Evolutionary conservation across 2,888 invertebrate genomes (phyloP).

Genomic region (Luperina testacea): DNA sequence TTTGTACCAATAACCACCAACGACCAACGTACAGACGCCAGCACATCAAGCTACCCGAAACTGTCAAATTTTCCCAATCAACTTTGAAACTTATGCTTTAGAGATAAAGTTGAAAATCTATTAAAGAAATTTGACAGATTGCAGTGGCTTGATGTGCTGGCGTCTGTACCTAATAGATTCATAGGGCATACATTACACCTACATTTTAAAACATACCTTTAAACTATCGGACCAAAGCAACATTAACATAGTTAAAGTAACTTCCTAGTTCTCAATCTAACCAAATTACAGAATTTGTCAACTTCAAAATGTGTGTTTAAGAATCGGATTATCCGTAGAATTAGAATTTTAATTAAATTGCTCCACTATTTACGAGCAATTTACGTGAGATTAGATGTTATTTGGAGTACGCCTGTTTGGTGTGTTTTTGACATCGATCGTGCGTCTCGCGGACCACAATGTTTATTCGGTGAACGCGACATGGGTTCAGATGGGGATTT

Average conservation of each 20-base stretch:
- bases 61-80: too few relatives aligned
- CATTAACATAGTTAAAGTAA: constrained; percentile 14
- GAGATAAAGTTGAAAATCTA: too few relatives aligned
- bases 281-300: constrained; percentile 45
- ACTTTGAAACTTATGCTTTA: too few relatives aligned
- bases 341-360: constrained; percentile 76
- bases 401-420: constrained; percentile 73
- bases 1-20: neutral
- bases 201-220: neutral
- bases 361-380: constrained; percentile 74
- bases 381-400: constrained; percentile 77
- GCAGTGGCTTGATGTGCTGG: too few relatives aligned
- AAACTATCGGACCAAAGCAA: neutral
- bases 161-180: neutral
- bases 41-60: too few relatives aligned
- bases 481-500: constrained; percentile 81
- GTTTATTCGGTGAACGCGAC: constrained; percentile 80
- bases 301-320: constrained; percentile 63
- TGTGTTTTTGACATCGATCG: constrained; percentile 80
- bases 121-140: too few relatives aligned
- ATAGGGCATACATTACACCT: too few relatives aligned
- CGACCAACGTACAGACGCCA: too few relatives aligned
- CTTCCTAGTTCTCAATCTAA: constrained; percentile 25
- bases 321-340: constrained; percentile 67
- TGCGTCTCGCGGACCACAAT: constrained; percentile 76